These are phyloP conservation scores for Periparus ater DNA, from an alignment of 2,797 vertebrate genomes.

Conservation along the genomic window DNA sequence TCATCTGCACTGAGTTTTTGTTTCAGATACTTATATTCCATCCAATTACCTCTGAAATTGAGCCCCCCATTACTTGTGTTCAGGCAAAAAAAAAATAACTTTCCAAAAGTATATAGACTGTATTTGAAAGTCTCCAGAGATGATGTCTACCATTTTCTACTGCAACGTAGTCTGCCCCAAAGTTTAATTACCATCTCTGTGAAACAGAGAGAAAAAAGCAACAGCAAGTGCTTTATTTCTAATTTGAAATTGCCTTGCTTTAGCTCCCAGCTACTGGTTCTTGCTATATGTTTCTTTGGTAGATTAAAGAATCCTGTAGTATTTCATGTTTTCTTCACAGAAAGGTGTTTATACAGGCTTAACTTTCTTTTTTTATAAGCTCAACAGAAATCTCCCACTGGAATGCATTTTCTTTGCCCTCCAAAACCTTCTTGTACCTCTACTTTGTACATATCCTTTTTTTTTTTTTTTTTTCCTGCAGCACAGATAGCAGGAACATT, in stretches of 20 bases:
- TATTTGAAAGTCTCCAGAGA: conserved; percentile 12
- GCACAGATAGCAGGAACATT: neutral
- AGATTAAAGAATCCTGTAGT: conserved; percentile 21
- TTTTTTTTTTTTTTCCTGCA: neutral
- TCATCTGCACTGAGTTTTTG: conserved; percentile 34
- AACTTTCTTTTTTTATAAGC: neutral
- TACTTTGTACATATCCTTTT: neutral
- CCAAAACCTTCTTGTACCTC: neutral
- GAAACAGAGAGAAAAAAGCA: conserved; percentile 17
- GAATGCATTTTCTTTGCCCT: neutral
- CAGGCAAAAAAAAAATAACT: conserved; percentile 16
- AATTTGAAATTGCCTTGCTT: conserved; percentile 37
- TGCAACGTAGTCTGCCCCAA: neutral
- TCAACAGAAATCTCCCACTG: neutral
- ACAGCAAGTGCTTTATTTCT: conserved; percentile 4
- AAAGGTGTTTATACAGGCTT: conserved; percentile 24
- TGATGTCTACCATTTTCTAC: neutral
- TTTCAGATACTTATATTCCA: conserved; percentile 19
- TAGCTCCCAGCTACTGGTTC: conserved; percentile 29
- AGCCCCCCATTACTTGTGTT: neutral
- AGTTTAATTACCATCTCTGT: conserved; percentile 31
- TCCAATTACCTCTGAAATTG: conserved; percentile 19
- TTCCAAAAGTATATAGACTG: neutral
- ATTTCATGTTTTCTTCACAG: neutral
- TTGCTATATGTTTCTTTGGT: neutral